Evolutionary conservation across 2,888 invertebrate species (phyloP), one percentile per base, ranked within the genome.

Genomic region (Drosophila stalkeri): DNA sequence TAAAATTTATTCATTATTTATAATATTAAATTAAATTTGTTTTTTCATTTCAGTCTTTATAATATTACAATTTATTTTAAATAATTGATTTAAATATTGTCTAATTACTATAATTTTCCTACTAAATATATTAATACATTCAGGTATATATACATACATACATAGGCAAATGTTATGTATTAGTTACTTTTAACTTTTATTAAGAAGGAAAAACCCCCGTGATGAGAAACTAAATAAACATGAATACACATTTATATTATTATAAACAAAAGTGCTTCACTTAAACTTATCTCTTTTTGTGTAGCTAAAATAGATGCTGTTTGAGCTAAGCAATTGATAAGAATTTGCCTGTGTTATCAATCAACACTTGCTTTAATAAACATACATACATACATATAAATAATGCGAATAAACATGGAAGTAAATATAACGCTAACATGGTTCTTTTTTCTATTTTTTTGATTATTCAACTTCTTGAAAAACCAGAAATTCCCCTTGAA

Each of bases 401-500:
- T 27, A 14, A 27, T 49, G 4, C 14, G 16, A 18, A 41, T 27
- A 57, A 44, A 47, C 46, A 54, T 27, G 3, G 11, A 20, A 35
- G 35, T 20, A 3, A 27, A n/a, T 27, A 23, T 44, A 41, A 18
- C 33, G 51, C 3, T 44, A 23, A 23, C 6, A 44, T 69, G 14
- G 41, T 55, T 47, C 35, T 41, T 20, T 52, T 27, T 27, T 27
- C n/a, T n/a, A n/a, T 43, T 43, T 41, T 23, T 31, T 18, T 37
- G 12, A 16, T 51, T 35, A n/a, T 39, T 41, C 0, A 12, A 31
- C 35, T 73, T 62, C 44, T 55, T 12, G 37, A 54, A 57, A 68
- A 79, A 75, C 75, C 60, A 41, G 71, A 71, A 75, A 74, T 70
- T 75, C 77, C 63, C 74, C 64, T 1, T 33, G 14, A 2, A 41